A percentile compares a stretch with the other conserved stretches of the same genome.
Conservation (phyloP, 2,797 vertebrate species). For the Arctocebus calabarensis region DNA sequence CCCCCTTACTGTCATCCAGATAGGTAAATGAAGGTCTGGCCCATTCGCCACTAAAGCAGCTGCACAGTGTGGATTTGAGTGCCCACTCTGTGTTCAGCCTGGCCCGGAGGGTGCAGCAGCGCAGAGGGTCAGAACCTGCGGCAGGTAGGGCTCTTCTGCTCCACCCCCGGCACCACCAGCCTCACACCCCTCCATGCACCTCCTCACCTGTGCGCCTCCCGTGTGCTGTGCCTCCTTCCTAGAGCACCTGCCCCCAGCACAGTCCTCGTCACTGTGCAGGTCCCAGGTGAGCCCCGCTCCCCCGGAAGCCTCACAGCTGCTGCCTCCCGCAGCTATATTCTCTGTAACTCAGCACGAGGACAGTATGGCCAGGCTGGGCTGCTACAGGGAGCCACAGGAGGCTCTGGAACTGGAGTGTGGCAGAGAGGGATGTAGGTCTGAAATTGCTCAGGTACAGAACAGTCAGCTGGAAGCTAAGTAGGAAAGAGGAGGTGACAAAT, state of each 20-base stretch:
- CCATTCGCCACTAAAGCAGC: accelerated
- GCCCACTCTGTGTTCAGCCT: not conserved
- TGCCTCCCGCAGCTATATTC: accelerated
- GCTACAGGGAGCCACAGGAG: not conserved
- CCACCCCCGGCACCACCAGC: too few relatives aligned
- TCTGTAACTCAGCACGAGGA: accelerated
- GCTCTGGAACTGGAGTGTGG: not conserved
- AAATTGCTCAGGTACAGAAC: not conserved
- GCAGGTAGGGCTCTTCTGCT: not conserved
- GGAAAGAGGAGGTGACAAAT: too few relatives aligned
- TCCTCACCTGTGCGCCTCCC: not conserved
- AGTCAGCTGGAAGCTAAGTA: accelerated
- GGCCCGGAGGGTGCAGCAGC: accelerated
- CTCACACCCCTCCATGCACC: accelerated
- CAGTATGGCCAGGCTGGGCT: not conserved
- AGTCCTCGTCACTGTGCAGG: accelerated
- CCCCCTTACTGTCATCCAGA: slow-evolving; percentile 87
- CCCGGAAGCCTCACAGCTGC: not conserved
- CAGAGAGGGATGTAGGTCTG: not conserved
- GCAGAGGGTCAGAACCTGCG: accelerated
- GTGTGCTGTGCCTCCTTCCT: too few relatives aligned
- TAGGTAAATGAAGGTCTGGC: slow-evolving; percentile 89
- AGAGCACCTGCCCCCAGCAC: too few relatives aligned
- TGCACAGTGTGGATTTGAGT: accelerated
- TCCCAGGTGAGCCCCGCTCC: not conserved